Evolutionary conservation across 2,797 vertebrate genomes (phyloP).

Genomic region (Oreochromis mossambicus): DNA sequence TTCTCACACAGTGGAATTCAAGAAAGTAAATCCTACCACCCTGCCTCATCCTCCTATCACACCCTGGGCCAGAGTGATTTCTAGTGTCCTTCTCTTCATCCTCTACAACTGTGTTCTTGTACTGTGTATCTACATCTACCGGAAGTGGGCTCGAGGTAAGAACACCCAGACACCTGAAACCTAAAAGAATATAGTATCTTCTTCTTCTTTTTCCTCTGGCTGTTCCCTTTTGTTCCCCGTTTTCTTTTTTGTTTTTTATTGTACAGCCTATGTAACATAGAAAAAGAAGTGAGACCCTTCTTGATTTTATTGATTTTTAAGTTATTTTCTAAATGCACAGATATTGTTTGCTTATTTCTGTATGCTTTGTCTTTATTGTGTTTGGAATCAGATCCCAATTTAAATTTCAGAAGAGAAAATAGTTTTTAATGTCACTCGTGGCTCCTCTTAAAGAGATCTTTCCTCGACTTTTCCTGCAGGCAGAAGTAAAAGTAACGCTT

Average conservation of each 20-base stretch:
- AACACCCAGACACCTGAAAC: fast-evolving
- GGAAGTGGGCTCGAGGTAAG: background rate
- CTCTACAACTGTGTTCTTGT: background rate
- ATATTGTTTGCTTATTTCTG: background rate
- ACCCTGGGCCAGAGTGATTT: background rate
- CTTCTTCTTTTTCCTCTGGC: too few relatives aligned
- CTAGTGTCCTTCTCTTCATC: background rate
- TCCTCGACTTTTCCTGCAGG: background rate
- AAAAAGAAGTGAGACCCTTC: background rate
- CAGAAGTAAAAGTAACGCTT: background rate
- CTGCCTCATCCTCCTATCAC: background rate
- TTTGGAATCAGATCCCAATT: background rate
- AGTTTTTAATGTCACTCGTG: background rate
- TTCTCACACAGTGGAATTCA: background rate
- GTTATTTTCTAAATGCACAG: background rate
- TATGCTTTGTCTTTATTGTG: background rate
- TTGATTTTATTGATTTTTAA: background rate
- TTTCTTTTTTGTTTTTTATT: too few relatives aligned
- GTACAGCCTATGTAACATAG: background rate
- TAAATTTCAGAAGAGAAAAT: background rate
- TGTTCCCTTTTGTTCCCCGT: too few relatives aligned
- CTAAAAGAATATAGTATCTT: background rate
- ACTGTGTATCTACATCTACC: background rate
- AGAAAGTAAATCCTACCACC: background rate
- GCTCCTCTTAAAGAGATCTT: background rate